A percentile compares a stretch with the other conserved stretches of the same genome.
Evolutionary conservation across 2,888 invertebrate species (phyloP).

Genomic region (Drosophila stalkeri): DNA sequence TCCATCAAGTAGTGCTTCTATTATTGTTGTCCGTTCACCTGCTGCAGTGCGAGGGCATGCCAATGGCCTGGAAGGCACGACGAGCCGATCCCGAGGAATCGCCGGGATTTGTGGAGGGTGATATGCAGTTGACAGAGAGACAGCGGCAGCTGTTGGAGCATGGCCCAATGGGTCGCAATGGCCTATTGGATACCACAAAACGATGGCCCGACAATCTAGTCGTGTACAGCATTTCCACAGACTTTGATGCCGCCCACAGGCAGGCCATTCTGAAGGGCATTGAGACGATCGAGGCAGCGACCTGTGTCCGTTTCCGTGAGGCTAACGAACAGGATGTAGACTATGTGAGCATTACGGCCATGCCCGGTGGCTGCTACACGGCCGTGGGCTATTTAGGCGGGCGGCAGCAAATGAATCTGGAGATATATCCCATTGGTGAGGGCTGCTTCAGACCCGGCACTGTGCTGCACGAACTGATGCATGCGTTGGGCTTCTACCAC

Average conservation of each 20-base stretch:
- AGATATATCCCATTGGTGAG: conserved; percentile 74
- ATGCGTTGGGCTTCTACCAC: conserved; percentile 92
- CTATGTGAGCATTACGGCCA: conserved; percentile 73
- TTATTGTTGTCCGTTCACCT: conserved; percentile 40
- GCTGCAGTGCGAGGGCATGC: conserved; percentile 22
- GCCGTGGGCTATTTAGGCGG: conserved; percentile 88
- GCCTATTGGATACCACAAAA: conserved; percentile 86
- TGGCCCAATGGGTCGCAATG: conserved; percentile 86
- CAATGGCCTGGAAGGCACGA: conserved; percentile 4
- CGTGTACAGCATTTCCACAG: conserved; percentile 86
- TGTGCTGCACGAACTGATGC: conserved; percentile 91
- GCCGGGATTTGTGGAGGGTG: conserved; percentile 90
- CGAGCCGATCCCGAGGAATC: conserved; percentile 90
- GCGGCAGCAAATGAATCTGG: conserved; percentile 80
- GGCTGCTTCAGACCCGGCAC: conserved; percentile 86
- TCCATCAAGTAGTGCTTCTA: conserved; percentile 14
- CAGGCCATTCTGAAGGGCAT: conserved; percentile 89
- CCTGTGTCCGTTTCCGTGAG: conserved; percentile 90
- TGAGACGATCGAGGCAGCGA: conserved; percentile 89
- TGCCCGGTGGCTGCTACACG: conserved; percentile 90
- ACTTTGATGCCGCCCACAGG: conserved; percentile 85
- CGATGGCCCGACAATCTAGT: conserved; percentile 89
- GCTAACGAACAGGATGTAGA: conserved; percentile 84
- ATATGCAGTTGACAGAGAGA: conserved; percentile 88
- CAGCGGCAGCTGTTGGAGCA: conserved; percentile 55